phyloP scores from a whole-genome alignment of 1,140 invertebrate genomes.

The Kradibia gibbosae region DNA sequence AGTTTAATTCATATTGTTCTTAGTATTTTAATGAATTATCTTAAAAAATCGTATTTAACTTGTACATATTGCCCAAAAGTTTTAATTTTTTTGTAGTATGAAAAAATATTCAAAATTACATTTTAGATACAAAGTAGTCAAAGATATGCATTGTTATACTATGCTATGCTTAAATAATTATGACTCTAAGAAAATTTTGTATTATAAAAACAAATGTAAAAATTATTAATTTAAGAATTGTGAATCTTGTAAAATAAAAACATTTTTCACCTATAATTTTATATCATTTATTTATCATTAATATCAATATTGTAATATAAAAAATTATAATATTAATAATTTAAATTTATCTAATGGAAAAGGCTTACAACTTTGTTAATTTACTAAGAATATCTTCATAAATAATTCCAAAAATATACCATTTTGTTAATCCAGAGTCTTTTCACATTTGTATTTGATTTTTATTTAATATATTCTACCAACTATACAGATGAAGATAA shows the following conservation, averaged over 20 bases:
- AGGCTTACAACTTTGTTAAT: constrained; percentile 25
- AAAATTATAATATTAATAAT: constrained; percentile 27
- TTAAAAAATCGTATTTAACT: constrained; percentile 8
- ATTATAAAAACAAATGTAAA: constrained; percentile 48
- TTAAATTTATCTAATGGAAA: constrained; percentile 35
- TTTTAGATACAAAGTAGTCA: constrained; percentile 29
- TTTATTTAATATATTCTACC: too few relatives aligned
- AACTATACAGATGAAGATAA: too few relatives aligned
- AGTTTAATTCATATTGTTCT: constrained; percentile 19
- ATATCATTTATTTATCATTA: constrained; percentile 38
- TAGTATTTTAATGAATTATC: constrained; percentile 41
- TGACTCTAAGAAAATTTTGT: constrained; percentile 32
- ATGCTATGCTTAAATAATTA: constrained; percentile 24
- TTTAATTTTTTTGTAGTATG: constrained; percentile 33
- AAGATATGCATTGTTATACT: constrained; percentile 28
- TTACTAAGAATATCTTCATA: constrained; percentile 4
- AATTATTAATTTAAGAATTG: constrained; percentile 38
- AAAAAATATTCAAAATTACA: constrained; percentile 24
- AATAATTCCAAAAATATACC: too few relatives aligned
- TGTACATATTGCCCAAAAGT: constrained; percentile 43
- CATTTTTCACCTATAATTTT: constrained; percentile 42
- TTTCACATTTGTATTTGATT: too few relatives aligned
- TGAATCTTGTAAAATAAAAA: constrained; percentile 50
- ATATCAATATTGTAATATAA: constrained; percentile 34
- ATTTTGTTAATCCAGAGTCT: too few relatives aligned